Evolutionary conservation across 2,113 vertebrate genomes (phyloP).

Genomic region (Ardeotis arabs): DNA sequence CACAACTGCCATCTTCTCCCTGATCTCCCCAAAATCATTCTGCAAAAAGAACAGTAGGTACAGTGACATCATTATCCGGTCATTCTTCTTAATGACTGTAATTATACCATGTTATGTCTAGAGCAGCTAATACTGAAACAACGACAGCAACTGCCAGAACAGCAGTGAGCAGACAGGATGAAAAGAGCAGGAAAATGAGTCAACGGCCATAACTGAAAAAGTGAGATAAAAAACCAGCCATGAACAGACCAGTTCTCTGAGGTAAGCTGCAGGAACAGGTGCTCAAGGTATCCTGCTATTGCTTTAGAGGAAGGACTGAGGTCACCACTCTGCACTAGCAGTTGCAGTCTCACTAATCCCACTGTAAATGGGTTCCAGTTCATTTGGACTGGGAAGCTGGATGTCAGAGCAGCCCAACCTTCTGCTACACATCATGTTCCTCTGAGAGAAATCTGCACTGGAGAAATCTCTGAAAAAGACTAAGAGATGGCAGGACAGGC

Average conservation of each 20-base stretch:
- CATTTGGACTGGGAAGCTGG: background rate
- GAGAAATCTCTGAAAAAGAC: background rate
- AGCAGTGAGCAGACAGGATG: background rate
- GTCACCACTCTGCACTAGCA: background rate
- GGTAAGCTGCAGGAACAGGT: background rate
- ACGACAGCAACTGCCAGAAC: background rate
- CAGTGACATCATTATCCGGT: background rate
- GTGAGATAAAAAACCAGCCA: background rate
- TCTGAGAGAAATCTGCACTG: background rate
- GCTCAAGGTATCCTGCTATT: background rate
- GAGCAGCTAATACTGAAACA: background rate
- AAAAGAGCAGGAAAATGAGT: slow-evolving; percentile 39
- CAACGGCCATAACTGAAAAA: slow-evolving; percentile 8
- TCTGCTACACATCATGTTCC: background rate
- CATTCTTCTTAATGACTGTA: background rate
- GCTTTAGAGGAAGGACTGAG: background rate
- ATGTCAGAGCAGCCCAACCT: background rate
- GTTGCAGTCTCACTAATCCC: background rate
- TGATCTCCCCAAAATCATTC: background rate
- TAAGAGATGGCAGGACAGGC: background rate
- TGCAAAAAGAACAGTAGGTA: background rate
- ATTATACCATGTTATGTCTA: background rate
- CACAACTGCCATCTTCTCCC: background rate
- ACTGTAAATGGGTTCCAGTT: background rate
- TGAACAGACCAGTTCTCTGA: background rate